Evolutionary conservation across 2,888 invertebrate genomes (phyloP).

Genomic region (Agrochola circellaris): DNA sequence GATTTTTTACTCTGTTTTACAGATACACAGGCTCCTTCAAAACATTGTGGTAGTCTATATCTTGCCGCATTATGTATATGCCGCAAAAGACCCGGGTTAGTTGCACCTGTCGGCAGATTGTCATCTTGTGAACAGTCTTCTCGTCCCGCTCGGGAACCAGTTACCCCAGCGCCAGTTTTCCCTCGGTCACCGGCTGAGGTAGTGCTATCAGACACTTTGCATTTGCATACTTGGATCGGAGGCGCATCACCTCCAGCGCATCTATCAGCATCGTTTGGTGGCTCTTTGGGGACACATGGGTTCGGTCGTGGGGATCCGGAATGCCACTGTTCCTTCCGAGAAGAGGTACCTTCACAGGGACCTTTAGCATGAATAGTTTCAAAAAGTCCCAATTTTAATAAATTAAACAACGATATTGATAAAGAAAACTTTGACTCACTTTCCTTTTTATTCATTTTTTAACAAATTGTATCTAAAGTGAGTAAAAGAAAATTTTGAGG

Average conservation of each 20-base stretch:
- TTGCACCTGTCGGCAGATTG: slow-evolving; percentile 78
- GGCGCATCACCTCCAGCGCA: slow-evolving; percentile 73
- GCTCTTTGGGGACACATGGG: slow-evolving; percentile 12
- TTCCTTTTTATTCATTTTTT: slow-evolving; percentile 57
- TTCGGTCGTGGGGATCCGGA: slow-evolving; percentile 14
- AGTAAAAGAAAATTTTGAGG: slow-evolving; percentile 48
- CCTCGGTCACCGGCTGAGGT: slow-evolving; percentile 81
- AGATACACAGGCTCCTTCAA: slow-evolving; percentile 85
- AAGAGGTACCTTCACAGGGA: slow-evolving; percentile 64
- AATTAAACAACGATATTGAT: slow-evolving; percentile 76
- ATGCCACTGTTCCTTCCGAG: slow-evolving; percentile 64
- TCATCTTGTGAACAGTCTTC: slow-evolving; percentile 69
- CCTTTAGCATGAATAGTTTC: slow-evolving; percentile 82
- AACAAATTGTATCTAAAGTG: slow-evolving; percentile 8
- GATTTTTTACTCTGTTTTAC: slow-evolving; percentile 80
- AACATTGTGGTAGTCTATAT: slow-evolving; percentile 86
- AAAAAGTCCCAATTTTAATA: slow-evolving; percentile 79
- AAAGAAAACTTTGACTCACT: slow-evolving; percentile 64
- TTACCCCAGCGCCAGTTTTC: slow-evolving; percentile 86
- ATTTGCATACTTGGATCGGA: slow-evolving; percentile 51
- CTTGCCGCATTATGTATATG: slow-evolving; percentile 87
- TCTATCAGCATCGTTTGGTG: slow-evolving; percentile 30
- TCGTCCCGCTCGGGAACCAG: slow-evolving; percentile 82
- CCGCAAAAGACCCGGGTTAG: slow-evolving; percentile 84
- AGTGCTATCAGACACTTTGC: slow-evolving; percentile 65